A percentile compares a stretch with the other conserved stretches of the same genome.
Conservation (phyloP, 2,113 vertebrate species). For the Seriola rivoliana region DNA sequence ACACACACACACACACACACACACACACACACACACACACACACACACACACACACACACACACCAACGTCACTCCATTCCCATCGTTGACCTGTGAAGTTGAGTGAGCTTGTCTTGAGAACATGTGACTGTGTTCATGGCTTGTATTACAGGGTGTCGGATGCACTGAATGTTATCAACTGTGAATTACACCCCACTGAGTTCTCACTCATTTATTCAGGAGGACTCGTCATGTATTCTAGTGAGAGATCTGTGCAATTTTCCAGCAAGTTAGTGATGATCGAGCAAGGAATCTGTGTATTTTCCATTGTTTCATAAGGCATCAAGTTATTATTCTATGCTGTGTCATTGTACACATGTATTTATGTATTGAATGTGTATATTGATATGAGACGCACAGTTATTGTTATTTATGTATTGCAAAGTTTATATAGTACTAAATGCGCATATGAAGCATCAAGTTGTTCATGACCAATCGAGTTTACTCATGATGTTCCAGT, state of each 20-base stretch:
- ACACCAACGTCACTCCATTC: constrained; percentile 10
- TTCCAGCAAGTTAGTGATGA: constrained; percentile 53
- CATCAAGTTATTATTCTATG: constrained; percentile 72
- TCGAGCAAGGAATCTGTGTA: constrained; percentile 59
- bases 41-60: background rate
- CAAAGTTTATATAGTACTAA: constrained; percentile 62
- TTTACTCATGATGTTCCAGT: constrained; percentile 60
- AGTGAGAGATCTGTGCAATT: constrained; percentile 62
- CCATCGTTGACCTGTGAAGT: constrained; percentile 29
- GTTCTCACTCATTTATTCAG: constrained; percentile 52
- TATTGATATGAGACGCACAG: constrained; percentile 71
- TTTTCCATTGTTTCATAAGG: constrained; percentile 68
- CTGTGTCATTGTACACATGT: constrained; percentile 71
- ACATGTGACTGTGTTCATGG: constrained; percentile 62
- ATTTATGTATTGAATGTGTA: constrained; percentile 79
- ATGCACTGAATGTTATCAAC: constrained; percentile 76
- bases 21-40: constrained; percentile 2
- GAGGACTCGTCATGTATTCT: constrained; percentile 51
- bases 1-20: background rate
- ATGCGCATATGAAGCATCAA: constrained; percentile 64
- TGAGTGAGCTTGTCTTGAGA: constrained; percentile 47
- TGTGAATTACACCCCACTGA: constrained; percentile 68
- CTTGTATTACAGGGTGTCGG: constrained; percentile 56
- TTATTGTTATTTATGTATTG: constrained; percentile 79
- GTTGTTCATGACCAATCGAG: constrained; percentile 48